A percentile compares a stretch with the other conserved stretches of the same genome.
Conservation (phyloP, 2,113 vertebrate species). For the Macroglossus sobrinus region DNA sequence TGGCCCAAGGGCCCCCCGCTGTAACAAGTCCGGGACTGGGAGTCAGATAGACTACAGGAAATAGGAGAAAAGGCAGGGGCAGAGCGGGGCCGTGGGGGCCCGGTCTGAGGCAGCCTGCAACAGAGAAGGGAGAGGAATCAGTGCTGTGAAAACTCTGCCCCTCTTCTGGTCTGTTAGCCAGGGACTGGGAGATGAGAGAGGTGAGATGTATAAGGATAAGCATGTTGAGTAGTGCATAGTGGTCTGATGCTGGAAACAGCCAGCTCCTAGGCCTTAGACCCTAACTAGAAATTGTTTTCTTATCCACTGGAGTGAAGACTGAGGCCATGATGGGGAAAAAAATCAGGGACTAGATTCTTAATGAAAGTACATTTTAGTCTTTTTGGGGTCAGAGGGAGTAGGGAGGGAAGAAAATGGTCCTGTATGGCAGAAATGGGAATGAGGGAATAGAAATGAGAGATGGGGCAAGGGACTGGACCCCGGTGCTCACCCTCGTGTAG, state of each 20-base stretch:
- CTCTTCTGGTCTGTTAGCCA: not conserved
- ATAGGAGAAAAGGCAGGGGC: conserved; percentile 73
- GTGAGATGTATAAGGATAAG: not conserved
- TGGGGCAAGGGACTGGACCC: not conserved
- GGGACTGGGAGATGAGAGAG: not conserved
- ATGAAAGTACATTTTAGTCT: conserved; percentile 54
- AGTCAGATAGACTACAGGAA: conserved; percentile 57
- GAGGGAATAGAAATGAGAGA: not conserved
- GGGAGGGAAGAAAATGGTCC: not conserved
- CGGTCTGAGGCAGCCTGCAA: conserved; percentile 62
- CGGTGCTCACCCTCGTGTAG: conserved; percentile 67
- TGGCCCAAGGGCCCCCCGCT: conserved; percentile 65
- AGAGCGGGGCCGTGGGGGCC: conserved; percentile 53
- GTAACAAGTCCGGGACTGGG: conserved; percentile 58
- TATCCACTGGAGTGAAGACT: conserved; percentile 1
- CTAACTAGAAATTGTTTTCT: not conserved
- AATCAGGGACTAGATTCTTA: conserved; percentile 25
- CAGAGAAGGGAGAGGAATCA: conserved; percentile 46
- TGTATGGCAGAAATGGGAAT: not conserved
- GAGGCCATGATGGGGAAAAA: not conserved
- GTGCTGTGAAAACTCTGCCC: not conserved
- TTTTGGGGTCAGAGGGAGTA: conserved; percentile 6
- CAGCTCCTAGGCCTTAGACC: not conserved
- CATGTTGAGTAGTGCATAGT: not conserved
- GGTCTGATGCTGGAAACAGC: not conserved